phyloP scores from a whole-genome alignment of 2,888 invertebrate genomes.

The Acanthosoma haemorrhoidale region DNA sequence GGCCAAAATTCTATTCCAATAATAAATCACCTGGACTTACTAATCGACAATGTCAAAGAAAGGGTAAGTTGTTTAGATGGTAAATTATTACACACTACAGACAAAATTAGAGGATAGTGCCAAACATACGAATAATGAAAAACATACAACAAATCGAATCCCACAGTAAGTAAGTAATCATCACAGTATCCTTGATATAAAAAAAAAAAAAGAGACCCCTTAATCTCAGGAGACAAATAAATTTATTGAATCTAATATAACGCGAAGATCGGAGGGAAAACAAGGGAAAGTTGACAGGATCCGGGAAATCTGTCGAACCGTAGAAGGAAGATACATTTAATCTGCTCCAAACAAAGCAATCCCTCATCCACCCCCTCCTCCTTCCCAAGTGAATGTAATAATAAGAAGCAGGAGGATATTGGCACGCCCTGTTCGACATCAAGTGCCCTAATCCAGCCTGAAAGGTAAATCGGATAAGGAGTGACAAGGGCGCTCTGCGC shows the following conservation, averaged over 20 bases:
- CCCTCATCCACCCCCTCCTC: neutral
- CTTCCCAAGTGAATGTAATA: neutral
- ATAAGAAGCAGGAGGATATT: neutral
- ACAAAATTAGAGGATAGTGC: no score
- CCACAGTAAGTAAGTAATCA: no score
- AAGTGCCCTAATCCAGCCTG: neutral
- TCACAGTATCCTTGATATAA: no score
- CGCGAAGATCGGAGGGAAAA: conserved; percentile 2
- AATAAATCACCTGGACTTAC: no score
- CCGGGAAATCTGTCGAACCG: neutral
- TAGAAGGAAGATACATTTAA: conserved; percentile 12
- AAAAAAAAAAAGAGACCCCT: neutral
- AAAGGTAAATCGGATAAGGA: conserved; percentile 14
- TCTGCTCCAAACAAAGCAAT: conserved; percentile 11
- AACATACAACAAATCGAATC: no score
- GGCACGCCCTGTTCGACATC: conserved; percentile 1
- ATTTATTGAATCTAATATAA: neutral
- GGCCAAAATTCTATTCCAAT: no score
- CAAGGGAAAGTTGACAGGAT: conserved; percentile 5
- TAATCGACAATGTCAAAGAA: no score
- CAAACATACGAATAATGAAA: no score
- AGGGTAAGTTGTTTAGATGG: no score
- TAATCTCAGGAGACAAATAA: conserved; percentile 8
- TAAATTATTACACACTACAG: no score
- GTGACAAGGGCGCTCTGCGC: neutral